Evolutionary conservation across 2,888 invertebrate species (phyloP).

Genomic region (Sphecodes monilicornis): DNA sequence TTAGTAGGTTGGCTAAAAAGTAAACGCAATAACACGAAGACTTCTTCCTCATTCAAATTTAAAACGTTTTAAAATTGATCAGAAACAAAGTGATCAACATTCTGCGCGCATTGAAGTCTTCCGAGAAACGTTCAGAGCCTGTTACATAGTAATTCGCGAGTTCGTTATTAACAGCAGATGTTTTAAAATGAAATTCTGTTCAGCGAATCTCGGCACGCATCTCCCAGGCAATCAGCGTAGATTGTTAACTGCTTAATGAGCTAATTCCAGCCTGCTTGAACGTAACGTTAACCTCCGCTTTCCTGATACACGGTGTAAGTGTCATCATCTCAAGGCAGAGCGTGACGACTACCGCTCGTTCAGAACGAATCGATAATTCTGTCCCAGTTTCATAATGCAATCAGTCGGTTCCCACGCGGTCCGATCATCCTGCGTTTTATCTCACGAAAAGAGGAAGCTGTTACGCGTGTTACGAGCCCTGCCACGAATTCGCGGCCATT

Average conservation of each 20-base stretch:
- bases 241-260: background rate
- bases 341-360: background rate
- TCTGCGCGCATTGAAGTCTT: background rate
- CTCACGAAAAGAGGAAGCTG: background rate
- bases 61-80: background rate
- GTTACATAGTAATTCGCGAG: background rate
- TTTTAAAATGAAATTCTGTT: background rate
- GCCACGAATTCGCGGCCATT: slow-evolving; percentile 30
- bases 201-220: background rate
- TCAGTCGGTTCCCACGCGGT: background rate
- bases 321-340: background rate
- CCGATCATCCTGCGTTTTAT: background rate
- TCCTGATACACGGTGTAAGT: background rate
- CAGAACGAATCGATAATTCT: background rate
- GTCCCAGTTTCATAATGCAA: background rate
- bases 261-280: background rate
- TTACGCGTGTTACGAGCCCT: background rate
- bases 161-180: background rate
- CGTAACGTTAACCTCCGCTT: background rate
- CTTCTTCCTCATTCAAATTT: background rate
- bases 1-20: too few relatives aligned
- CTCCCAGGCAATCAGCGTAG: background rate
- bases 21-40: background rate
- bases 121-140: background rate
- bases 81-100: background rate